These are phyloP conservation scores for Hippocampus comes DNA, from an alignment of 2,113 vertebrate genomes.

Conservation along the genomic window DNA sequence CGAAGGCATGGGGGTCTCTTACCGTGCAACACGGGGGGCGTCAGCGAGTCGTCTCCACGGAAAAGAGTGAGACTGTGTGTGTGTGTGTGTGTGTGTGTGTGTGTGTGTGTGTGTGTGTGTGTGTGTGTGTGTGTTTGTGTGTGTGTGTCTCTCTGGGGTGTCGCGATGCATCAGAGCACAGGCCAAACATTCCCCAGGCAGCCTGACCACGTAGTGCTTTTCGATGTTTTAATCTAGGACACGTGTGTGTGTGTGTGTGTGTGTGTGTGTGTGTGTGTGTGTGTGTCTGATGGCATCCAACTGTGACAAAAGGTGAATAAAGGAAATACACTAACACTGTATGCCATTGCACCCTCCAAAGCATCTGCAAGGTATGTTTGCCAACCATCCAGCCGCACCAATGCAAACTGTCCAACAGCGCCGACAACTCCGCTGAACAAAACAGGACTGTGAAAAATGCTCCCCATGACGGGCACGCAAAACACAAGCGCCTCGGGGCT, in stretches of 20 bases:
- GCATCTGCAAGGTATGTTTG: no score
- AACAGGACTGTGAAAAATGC: no score
- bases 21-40: slow-evolving; percentile 42
- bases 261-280: not conserved
- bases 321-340: no score
- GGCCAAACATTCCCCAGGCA: slow-evolving; percentile 62
- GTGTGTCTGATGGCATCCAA: no score
- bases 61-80: slow-evolving; percentile 39
- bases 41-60: slow-evolving; percentile 35
- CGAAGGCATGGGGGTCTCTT: slow-evolving; percentile 51
- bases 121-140: slow-evolving; percentile 11
- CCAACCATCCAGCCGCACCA: no score
- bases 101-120: slow-evolving; percentile 2
- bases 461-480: no score
- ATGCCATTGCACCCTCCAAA: no score
- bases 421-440: no score
- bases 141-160: no score
- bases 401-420: no score
- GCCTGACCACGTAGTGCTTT: slow-evolving; percentile 67
- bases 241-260: slow-evolving; percentile 17
- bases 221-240: slow-evolving; percentile 59
- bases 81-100: slow-evolving; percentile 10
- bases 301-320: no score
- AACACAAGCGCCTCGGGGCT: no score
- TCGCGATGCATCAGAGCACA: slow-evolving; percentile 47